These are phyloP conservation scores for Eubasilissa splendida DNA, from an alignment of 2,888 invertebrate species.

Conservation along the genomic window DNA sequence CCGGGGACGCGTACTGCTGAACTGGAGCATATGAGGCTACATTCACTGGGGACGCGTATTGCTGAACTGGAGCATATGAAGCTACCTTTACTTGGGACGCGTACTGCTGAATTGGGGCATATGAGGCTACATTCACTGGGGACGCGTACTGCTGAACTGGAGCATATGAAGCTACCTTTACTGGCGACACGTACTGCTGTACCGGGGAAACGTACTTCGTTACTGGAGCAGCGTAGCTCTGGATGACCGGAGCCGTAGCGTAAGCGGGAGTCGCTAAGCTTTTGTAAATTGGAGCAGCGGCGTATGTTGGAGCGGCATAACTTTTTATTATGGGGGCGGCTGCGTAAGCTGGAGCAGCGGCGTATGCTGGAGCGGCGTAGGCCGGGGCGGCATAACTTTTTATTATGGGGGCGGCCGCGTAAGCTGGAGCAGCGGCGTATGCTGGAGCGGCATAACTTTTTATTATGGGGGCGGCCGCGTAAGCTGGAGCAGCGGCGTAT, in stretches of 20 bases:
- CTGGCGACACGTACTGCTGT: constrained; percentile 60
- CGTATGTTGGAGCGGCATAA: constrained; percentile 58
- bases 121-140: constrained; percentile 58
- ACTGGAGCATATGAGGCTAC: constrained; percentile 55
- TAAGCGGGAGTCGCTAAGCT: constrained; percentile 59
- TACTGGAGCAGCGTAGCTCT: constrained; percentile 60
- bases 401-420: constrained; percentile 59
- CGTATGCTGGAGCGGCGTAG: constrained; percentile 44
- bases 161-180: constrained; percentile 57
- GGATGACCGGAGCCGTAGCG: constrained; percentile 59
- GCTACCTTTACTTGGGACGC: constrained; percentile 45
- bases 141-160: constrained; percentile 60
- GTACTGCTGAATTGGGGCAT: constrained; percentile 55
- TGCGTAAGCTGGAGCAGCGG: constrained; percentile 45
- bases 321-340: constrained; percentile 60
- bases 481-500: constrained; percentile 58
- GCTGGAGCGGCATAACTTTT: constrained; percentile 55
- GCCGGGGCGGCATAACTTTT: constrained; percentile 60
- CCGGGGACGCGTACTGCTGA: constrained; percentile 63
- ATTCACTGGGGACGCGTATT: constrained; percentile 60
- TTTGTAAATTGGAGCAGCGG: constrained; percentile 59
- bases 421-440: constrained; percentile 30
- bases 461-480: constrained; percentile 53
- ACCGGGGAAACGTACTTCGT: constrained; percentile 49
- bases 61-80: constrained; percentile 60